These are phyloP conservation scores for Callospermophilus lateralis DNA, from an alignment of 2,113 vertebrate species.

Conservation along the genomic window DNA sequence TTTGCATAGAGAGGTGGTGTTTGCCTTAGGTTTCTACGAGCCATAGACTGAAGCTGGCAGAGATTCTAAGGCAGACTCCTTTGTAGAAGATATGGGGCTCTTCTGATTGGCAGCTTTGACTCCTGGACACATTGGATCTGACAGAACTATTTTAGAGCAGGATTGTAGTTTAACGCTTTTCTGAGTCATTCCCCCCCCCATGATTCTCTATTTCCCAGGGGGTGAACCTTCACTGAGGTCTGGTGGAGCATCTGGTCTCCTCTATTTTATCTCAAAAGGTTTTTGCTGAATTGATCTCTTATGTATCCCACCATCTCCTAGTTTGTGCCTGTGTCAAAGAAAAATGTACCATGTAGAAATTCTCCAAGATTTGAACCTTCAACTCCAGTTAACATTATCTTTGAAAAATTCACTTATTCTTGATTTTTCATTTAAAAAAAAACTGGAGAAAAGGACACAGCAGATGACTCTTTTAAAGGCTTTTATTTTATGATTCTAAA, in stretches of 20 bases:
- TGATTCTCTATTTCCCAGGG: not conserved
- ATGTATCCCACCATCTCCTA: not conserved
- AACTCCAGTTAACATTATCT: not conserved
- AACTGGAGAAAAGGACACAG: not conserved
- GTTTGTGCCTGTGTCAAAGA: not conserved
- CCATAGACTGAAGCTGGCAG: not conserved
- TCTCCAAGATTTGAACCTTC: not conserved
- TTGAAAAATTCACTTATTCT: not conserved
- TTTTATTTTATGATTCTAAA: constrained; percentile 24
- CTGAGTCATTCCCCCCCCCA: not conserved
- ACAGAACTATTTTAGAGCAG: not conserved
- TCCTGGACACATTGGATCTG: not conserved
- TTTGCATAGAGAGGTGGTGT: not conserved
- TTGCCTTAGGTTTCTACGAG: not conserved
- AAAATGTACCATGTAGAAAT: not conserved
- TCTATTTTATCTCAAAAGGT: not conserved
- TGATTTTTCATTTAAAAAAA: not conserved
- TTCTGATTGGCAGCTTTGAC: not conserved
- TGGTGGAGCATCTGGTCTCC: too few species aligned
- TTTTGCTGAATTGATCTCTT: not conserved
- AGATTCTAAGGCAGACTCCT: not conserved
- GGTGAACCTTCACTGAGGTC: not conserved
- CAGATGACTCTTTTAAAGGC: not conserved
- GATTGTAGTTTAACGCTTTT: not conserved
- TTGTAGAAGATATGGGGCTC: not conserved